Base-by-base conservation (phyloP, 2,113 vertebrate genomes). In the Elephas maximus region DNA sequence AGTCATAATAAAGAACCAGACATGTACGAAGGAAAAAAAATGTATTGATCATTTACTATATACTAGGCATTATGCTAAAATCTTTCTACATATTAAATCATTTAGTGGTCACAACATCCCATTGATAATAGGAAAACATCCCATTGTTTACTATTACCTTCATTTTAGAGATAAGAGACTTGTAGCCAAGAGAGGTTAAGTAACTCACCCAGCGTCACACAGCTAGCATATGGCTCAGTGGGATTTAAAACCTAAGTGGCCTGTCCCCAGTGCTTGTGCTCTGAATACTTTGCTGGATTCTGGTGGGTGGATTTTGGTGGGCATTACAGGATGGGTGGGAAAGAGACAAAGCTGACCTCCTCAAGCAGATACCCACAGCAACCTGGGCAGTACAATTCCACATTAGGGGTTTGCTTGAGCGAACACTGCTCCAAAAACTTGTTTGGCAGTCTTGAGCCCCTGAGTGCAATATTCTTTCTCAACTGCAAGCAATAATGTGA, bases 1-100 rank as follows among this genome's bases (percentile, higher is more conserved):
- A 81, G 51, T 92, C 24, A 30, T 81, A 24, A 73, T 45, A 23
- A 69, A 88, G 23, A 92, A 87, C 33, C 78, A 88, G 73, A 94
- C 78, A 37, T 12, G 1, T 48, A 71, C 20, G 78, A 26, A 79
- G 30, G 62, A 57, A 88, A 84, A 90, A 84, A 89, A 86, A 67
- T 21, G 11, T 79, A 71, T 62, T 62, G 17, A 91, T 33, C 41
- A 89, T 79, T 89, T 44, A 83, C 20, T 78, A 4, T 37, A 48
- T 71, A 81, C 26, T 78, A 63, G 30, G 53, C 90, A 90, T 84
- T 93, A 84, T 26, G 17, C 45, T 67, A 67, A 86, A 85, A 26
- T 81, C n/a, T 92, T 77, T 48, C 51, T 88, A 33, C 15, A 21
- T 74, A 28, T 53, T 86, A 78, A 93, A 51, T 87, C 71, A 65